A percentile compares a stretch with the other conserved stretches of the same genome.
phyloP scores from a whole-genome alignment of 2,113 vertebrate species.

The Sturnus vulgaris region DNA sequence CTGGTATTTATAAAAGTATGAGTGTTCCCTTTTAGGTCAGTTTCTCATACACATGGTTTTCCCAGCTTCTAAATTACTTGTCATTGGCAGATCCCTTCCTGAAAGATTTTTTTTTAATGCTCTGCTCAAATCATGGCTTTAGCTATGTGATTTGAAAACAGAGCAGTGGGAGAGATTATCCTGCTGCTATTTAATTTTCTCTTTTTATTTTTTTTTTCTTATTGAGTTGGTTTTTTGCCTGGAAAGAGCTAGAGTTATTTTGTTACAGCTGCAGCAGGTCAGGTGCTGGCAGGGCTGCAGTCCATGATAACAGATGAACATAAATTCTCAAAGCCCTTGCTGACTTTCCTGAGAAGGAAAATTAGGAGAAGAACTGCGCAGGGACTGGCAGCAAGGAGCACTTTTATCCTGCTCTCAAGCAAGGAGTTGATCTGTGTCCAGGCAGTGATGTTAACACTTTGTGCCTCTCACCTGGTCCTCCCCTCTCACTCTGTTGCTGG shows the following conservation, averaged over 20 bases:
- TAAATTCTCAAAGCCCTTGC: neutral
- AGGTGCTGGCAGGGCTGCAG: neutral
- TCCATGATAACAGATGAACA: neutral
- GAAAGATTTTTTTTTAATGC: neutral
- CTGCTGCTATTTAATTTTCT: fast-evolving
- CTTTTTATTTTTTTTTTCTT: neutral
- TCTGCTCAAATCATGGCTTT: neutral
- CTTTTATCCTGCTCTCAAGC: neutral
- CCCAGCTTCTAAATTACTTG: neutral
- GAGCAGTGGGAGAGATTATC: neutral
- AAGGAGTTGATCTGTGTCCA: neutral
- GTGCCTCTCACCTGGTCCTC: neutral
- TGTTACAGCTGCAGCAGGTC: neutral
- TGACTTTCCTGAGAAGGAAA: neutral
- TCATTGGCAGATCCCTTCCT: neutral
- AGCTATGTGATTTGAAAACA: neutral
- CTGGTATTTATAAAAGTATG: neutral
- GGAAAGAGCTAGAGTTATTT: neutral
- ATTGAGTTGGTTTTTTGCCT: neutral
- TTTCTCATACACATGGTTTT: neutral
- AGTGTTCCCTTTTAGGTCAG: neutral
- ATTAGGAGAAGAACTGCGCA: neutral
- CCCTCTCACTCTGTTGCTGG: neutral
- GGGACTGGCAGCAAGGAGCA: neutral
- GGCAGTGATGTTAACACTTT: neutral